Conservation (phyloP, 1,140 invertebrate species). For the Notospermus geniculatus region DNA sequence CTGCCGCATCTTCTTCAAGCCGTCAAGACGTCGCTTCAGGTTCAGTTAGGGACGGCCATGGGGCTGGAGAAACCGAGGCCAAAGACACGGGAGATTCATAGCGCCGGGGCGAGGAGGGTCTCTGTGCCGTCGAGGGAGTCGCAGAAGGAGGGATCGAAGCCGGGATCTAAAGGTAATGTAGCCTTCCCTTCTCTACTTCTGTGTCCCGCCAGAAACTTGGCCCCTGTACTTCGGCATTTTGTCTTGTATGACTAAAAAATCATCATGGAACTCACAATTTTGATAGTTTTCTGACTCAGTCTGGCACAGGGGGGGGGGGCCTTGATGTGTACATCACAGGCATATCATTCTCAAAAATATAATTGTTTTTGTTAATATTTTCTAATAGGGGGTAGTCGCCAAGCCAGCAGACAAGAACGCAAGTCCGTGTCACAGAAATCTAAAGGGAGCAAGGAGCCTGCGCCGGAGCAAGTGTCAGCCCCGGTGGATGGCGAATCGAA, state of each 20-base stretch:
- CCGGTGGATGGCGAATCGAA: neutral
- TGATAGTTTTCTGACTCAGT: no score
- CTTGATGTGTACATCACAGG: no score
- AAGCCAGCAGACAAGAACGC: slow-evolving; percentile 14
- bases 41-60: slow-evolving; percentile 42
- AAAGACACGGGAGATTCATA: slow-evolving; percentile 30
- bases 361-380: no score
- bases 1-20: slow-evolving; percentile 37
- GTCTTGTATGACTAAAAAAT: no score
- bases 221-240: no score
- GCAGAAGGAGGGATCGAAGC: no score
- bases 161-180: no score
- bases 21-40: slow-evolving; percentile 39
- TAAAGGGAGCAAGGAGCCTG: slow-evolving; percentile 24
- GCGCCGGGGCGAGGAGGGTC: slow-evolving; percentile 40
- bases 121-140: slow-evolving; percentile 24
- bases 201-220: no score
- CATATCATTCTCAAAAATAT: no score
- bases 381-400: slow-evolving; percentile 17
- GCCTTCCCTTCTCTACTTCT: no score
- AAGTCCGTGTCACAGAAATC: slow-evolving; percentile 7
- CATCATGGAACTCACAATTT: no score
- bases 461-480: slow-evolving; percentile 1
- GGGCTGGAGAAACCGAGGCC: slow-evolving; percentile 35
- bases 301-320: no score